A percentile compares a stretch with the other conserved stretches of the same genome.
Conservation (phyloP, 2,113 vertebrate species). For the Malurus melanocephalus region DNA sequence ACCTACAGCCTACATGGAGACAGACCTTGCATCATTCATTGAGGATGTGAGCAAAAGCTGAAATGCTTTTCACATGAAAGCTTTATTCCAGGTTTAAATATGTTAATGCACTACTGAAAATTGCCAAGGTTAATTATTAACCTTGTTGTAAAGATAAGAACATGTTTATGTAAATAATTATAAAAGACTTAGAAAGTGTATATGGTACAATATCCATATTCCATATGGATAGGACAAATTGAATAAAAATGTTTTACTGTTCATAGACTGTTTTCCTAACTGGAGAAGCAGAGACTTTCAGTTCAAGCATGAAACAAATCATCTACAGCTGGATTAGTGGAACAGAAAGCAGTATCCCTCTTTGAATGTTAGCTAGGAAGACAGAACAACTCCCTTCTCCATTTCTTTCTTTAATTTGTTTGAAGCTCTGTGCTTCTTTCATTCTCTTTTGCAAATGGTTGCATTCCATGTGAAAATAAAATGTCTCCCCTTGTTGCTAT, state of each 20-base stretch:
- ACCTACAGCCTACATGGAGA: neutral
- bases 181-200: neutral
- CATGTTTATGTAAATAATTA: neutral
- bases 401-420: neutral
- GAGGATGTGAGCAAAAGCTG: neutral
- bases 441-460: neutral
- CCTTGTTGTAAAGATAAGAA: neutral
- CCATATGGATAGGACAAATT: neutral
- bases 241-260: neutral
- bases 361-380: neutral
- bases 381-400: neutral
- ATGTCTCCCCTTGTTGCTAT: neutral
- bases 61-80: neutral
- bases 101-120: neutral
- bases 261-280: neutral
- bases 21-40: neutral
- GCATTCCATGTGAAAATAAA: neutral
- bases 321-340: neutral
- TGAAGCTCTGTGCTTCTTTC: neutral
- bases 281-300: neutral
- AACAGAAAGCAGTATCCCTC: neutral
- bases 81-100: neutral
- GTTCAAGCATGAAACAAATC: neutral
- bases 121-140: neutral
- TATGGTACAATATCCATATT: neutral